Conservation (phyloP, 2,113 vertebrate species). For the Leptobrachium leishanense region DNA sequence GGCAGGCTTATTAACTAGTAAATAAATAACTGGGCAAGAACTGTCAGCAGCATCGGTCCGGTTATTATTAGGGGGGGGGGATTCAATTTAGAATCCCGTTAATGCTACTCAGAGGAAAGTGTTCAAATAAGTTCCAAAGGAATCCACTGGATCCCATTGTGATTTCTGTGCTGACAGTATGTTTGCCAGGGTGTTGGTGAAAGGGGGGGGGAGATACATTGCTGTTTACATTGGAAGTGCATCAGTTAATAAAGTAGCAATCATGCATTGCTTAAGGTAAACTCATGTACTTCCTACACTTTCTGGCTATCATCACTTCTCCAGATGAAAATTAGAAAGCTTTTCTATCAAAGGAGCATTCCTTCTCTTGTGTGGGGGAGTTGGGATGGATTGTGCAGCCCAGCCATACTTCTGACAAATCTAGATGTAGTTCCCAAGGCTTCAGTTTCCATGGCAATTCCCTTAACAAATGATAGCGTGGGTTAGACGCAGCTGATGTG, state of each 20-base stretch:
- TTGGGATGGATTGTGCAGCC: constrained; percentile 11
- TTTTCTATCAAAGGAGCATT: constrained; percentile 16
- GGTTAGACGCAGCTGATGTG: constrained; percentile 34
- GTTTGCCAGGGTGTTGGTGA: no score
- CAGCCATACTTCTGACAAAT: constrained; percentile 42
- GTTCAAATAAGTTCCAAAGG: no score
- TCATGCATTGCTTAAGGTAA: not conserved
- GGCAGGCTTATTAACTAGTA: no score
- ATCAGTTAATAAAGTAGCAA: not conserved
- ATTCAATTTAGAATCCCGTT: no score
- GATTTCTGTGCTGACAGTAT: no score
- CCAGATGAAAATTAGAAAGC: constrained; percentile 15
- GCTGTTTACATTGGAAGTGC: not conserved
- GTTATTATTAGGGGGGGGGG: no score
- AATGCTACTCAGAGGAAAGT: no score
- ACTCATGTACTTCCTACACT: constrained; percentile 4
- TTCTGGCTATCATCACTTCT: not conserved
- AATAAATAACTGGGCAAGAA: no score
- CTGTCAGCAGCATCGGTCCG: no score
- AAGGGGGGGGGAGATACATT: not conserved
- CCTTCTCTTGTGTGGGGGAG: constrained; percentile 30
- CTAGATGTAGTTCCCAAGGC: constrained; percentile 41
- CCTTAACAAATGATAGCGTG: constrained; percentile 47
- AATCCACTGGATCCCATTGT: no score
- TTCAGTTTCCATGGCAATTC: constrained; percentile 43